Conservation (phyloP, 2,888 invertebrate species). For the Buathra laborator region DNA sequence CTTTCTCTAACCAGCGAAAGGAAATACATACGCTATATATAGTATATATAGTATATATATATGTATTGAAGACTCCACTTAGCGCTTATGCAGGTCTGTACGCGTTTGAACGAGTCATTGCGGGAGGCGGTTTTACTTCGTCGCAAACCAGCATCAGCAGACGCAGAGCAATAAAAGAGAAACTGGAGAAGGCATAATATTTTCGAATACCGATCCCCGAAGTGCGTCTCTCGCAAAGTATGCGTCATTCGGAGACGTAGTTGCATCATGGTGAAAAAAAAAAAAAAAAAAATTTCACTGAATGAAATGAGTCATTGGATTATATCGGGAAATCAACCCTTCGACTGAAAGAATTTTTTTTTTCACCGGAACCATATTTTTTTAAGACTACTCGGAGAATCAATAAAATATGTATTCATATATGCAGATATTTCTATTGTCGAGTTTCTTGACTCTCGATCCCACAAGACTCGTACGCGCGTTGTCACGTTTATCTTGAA, state of each 20-base stretch:
- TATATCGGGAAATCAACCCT: not conserved
- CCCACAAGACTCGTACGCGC: not conserved
- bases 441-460: not conserved
- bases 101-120: slow-evolving; percentile 61
- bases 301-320: slow-evolving; percentile 17
- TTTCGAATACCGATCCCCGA: slow-evolving; percentile 32
- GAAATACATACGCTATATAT: no score
- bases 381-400: not conserved
- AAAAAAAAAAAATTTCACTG: not conserved
- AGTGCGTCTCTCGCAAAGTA: not conserved
- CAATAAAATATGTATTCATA: slow-evolving; percentile 16
- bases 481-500: slow-evolving; percentile 39
- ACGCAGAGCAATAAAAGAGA: slow-evolving; percentile 28
- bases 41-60: not conserved
- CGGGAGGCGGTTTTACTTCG: slow-evolving; percentile 22
- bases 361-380: not conserved
- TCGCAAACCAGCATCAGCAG: not conserved
- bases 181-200: slow-evolving; percentile 58
- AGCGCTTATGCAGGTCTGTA: slow-evolving; percentile 47
- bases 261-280: slow-evolving; percentile 52
- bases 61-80: slow-evolving; percentile 14
- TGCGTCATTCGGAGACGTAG: not conserved
- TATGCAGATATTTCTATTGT: slow-evolving; percentile 14
- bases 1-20: not conserved
- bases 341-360: not conserved